These are phyloP conservation scores for Poeciliopsis gracilis DNA, from an alignment of 2,797 vertebrate species.

Conservation along the genomic window DNA sequence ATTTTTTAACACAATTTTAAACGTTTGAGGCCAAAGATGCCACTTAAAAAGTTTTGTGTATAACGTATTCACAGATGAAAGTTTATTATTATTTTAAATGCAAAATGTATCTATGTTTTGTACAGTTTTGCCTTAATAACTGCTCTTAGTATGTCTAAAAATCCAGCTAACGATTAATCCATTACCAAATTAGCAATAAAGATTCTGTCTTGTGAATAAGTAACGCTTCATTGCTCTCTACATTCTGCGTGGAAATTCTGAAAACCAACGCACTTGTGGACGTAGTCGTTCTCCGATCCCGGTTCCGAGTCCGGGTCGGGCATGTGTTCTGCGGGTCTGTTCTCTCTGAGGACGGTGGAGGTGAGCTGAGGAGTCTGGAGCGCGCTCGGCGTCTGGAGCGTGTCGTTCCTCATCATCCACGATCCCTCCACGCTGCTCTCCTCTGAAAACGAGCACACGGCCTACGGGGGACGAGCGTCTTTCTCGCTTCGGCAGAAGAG, in stretches of 20 bases:
- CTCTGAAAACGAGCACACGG: conserved; percentile 75
- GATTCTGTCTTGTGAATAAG: neutral
- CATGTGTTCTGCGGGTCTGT: conserved; percentile 93
- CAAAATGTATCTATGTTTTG: no score
- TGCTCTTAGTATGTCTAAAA: no score
- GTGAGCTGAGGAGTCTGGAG: conserved; percentile 95
- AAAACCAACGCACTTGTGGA: conserved; percentile 91
- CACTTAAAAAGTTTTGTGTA: no score
- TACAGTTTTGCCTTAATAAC: no score
- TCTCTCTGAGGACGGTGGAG: conserved; percentile 95
- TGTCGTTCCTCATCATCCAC: conserved; percentile 95
- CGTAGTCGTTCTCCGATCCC: conserved; percentile 94
- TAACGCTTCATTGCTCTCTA: neutral
- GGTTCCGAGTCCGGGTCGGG: conserved; percentile 97
- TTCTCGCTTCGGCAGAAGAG: neutral
- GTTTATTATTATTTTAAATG: no score
- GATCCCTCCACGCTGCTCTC: conserved; percentile 93
- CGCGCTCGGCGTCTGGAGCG: conserved; percentile 91
- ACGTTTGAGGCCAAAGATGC: no score
- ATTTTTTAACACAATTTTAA: no score
- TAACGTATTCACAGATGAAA: no score
- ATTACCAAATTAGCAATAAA: neutral
- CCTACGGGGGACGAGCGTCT: neutral
- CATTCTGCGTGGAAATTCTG: neutral
- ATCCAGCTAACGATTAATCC: no score